Percentiles rank a stretch among this genome's conserved stretches.
phyloP scores from a whole-genome alignment of 2,797 vertebrate genomes.

The Halcyon smyrnensis region DNA sequence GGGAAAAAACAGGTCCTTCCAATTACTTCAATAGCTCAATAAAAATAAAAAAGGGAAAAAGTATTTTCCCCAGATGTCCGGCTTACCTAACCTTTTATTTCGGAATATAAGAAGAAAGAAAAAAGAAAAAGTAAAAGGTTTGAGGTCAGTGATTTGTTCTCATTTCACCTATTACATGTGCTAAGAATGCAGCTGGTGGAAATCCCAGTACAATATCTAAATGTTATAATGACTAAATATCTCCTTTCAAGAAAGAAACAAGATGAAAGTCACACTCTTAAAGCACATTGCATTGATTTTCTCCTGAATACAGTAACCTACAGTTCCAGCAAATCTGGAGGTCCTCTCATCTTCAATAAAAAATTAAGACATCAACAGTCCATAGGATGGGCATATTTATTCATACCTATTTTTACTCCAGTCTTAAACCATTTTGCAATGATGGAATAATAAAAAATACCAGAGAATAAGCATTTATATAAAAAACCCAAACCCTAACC shows the following conservation, averaged over 20 bases:
- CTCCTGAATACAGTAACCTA: neutral
- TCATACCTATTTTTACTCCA: neutral
- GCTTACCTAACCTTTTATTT: constrained; percentile 19
- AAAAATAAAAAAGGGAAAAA: constrained; percentile 17
- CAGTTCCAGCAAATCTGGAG: neutral
- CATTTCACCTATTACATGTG: neutral
- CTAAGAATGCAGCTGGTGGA: neutral
- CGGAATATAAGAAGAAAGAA: constrained; percentile 23
- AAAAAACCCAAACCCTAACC: accelerated
- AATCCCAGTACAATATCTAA: neutral
- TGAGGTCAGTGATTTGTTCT: neutral
- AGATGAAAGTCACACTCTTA: neutral
- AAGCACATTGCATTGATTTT: neutral
- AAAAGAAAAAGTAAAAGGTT: neutral
- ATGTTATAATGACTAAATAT: neutral
- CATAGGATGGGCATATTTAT: neutral
- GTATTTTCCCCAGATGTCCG: neutral
- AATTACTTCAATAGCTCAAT: constrained; percentile 54
- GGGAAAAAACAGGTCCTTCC: neutral
- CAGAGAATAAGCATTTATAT: neutral
- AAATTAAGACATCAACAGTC: neutral
- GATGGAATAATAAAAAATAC: neutral
- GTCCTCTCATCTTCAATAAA: neutral
- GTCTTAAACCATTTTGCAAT: neutral
- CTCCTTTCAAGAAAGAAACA: neutral